Evolutionary conservation across 2,797 vertebrate species (phyloP).

Genomic region (Cuculus canorus): DNA sequence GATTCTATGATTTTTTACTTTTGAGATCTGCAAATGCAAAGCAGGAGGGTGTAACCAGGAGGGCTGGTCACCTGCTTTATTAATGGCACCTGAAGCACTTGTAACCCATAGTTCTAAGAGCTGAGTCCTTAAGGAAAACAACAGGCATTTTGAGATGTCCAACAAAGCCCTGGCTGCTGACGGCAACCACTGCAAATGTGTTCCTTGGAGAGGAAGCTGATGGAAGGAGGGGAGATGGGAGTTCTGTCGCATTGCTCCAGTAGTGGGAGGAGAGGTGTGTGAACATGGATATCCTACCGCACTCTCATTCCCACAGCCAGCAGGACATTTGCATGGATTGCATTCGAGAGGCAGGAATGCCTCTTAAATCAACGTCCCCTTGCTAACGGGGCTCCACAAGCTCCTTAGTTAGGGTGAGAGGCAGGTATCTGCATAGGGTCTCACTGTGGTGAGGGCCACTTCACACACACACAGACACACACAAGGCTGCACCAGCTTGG

Average conservation of each 20-base stretch:
- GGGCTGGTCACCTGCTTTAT: not conserved
- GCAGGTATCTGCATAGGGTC: not conserved
- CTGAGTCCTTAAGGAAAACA: not conserved
- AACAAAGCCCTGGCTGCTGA: not conserved
- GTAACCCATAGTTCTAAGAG: not conserved
- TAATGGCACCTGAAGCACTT: not conserved
- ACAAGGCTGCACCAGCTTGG: not conserved
- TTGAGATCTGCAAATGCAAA: no score
- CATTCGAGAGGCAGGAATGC: not conserved
- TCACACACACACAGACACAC: not conserved
- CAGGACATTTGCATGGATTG: not conserved
- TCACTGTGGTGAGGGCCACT: rapidly evolving
- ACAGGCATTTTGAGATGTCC: not conserved
- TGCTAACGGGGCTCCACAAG: not conserved
- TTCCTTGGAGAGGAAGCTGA: not conserved
- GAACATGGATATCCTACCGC: not conserved
- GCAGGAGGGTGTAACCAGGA: not conserved
- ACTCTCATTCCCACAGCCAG: not conserved
- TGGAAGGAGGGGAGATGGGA: not conserved
- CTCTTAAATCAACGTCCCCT: not conserved
- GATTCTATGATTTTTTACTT: no score
- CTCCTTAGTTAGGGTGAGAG: not conserved
- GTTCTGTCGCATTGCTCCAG: rapidly evolving
- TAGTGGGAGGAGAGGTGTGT: not conserved
- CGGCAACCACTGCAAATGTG: not conserved